Evolutionary conservation across 2,113 vertebrate genomes (phyloP).

Genomic region (Psittacara wagleri): DNA sequence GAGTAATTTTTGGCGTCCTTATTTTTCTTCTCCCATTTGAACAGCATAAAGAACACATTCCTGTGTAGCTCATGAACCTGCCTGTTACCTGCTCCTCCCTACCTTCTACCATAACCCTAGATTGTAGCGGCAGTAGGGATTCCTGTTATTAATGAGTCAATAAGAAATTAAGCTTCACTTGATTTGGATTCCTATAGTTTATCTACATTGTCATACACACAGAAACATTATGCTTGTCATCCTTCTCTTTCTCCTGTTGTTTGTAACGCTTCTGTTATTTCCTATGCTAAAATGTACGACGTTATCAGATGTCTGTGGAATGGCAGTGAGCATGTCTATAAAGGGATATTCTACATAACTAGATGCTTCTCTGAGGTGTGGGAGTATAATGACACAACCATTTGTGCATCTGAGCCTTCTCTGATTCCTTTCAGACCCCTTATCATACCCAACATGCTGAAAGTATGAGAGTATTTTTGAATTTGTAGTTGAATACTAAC

Average conservation of each 20-base stretch:
- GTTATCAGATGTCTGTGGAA: conserved; percentile 23
- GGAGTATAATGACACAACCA: conserved; percentile 7
- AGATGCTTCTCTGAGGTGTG: conserved; percentile 11
- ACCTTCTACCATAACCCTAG: neutral
- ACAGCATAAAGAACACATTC: neutral
- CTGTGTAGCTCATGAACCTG: neutral
- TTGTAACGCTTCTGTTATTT: conserved; percentile 12
- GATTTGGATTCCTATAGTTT: neutral
- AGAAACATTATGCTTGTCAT: neutral
- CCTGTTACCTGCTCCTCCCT: neutral
- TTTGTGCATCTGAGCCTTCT: neutral
- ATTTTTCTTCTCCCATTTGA: neutral
- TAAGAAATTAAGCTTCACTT: neutral
- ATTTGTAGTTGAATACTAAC: neutral
- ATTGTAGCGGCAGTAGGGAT: neutral
- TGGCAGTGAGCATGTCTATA: neutral
- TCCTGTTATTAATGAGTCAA: neutral
- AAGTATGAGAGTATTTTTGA: neutral
- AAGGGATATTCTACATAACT: conserved; percentile 17
- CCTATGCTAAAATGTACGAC: conserved; percentile 14
- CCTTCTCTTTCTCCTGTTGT: neutral
- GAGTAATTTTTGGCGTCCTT: neutral
- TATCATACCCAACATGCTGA: neutral
- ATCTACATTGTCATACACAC: neutral
- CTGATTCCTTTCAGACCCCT: neutral